A percentile compares a stretch with the other conserved stretches of the same genome.
These are phyloP conservation scores for cat (Felis catus) DNA, from an alignment of 2,113 vertebrate species.

Conservation along the genomic window DNA sequence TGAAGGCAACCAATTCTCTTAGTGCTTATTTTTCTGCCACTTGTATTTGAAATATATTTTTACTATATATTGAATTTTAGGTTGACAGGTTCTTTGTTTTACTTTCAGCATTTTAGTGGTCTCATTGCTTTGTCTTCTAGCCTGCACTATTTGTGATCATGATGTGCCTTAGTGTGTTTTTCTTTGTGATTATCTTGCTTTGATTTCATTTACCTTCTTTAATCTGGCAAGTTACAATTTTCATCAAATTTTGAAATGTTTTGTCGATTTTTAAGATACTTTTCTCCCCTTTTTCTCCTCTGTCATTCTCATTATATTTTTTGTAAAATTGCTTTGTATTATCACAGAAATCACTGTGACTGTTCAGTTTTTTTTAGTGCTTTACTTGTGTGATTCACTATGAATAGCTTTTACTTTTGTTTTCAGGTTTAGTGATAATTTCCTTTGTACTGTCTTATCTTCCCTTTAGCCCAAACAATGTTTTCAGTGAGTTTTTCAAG, in stretches of 20 bases:
- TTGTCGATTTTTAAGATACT: not conserved
- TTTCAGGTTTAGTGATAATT: not conserved
- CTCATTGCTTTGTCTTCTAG: not conserved
- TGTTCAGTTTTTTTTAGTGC: not conserved
- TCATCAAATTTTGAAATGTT: not conserved
- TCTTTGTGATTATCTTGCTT: not conserved
- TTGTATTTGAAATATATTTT: not conserved
- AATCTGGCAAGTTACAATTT: not conserved
- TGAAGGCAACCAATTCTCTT: not conserved
- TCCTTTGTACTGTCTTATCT: not conserved
- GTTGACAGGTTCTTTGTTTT: not conserved
- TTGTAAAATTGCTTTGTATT: not conserved
- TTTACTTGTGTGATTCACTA: not conserved
- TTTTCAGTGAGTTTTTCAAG: not conserved
- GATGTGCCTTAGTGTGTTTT: not conserved
- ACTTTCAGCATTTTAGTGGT: not conserved
- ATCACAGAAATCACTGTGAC: not conserved
- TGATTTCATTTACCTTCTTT: not conserved
- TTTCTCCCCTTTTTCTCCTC: not conserved
- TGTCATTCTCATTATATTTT: not conserved
- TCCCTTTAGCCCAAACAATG: not conserved
- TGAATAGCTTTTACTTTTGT: not conserved
- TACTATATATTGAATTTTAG: not conserved
- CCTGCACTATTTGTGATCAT: not conserved
- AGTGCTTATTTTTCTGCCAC: not conserved